Evolutionary conservation across 2,888 invertebrate genomes (phyloP).

Genomic region (Syrphus vitripennis): DNA sequence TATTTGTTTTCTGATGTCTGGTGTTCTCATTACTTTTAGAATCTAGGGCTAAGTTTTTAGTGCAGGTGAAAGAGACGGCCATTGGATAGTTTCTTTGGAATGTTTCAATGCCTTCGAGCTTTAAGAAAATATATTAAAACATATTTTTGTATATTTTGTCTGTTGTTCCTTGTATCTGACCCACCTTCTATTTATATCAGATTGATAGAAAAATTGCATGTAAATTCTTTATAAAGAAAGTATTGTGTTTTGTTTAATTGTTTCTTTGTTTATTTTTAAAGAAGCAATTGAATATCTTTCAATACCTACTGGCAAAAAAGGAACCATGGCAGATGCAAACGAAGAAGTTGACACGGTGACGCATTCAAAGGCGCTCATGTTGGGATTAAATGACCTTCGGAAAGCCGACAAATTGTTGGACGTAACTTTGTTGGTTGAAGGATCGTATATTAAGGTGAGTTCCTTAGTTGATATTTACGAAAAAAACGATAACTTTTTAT

Average conservation of each 20-base stretch:
- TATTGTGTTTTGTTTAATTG: not conserved
- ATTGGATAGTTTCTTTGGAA: constrained; percentile 10
- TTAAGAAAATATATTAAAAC: not conserved
- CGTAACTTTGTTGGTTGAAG: constrained; percentile 86
- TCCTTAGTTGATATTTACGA: not conserved
- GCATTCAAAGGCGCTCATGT: constrained; percentile 72
- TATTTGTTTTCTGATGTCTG: constrained; percentile 25
- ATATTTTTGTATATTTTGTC: not conserved
- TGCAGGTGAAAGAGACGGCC: constrained; percentile 24
- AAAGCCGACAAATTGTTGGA: constrained; percentile 85
- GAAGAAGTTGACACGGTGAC: not conserved
- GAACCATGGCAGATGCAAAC: constrained; percentile 15
- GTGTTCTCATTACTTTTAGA: constrained; percentile 16
- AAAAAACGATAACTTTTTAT: not conserved
- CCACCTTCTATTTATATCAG: not conserved
- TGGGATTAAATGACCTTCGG: constrained; percentile 84
- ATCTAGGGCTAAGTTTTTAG: not conserved
- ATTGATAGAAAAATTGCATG: not conserved
- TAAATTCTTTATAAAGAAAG: not conserved
- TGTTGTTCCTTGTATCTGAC: not conserved
- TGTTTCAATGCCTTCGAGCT: not conserved
- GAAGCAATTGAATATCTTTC: not conserved
- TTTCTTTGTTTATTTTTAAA: not conserved
- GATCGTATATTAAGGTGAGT: constrained; percentile 83
- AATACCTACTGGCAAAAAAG: not conserved